Evolutionary conservation across 1,140 invertebrate genomes (phyloP).

Genomic region (Hypsibius dujardini): DNA sequence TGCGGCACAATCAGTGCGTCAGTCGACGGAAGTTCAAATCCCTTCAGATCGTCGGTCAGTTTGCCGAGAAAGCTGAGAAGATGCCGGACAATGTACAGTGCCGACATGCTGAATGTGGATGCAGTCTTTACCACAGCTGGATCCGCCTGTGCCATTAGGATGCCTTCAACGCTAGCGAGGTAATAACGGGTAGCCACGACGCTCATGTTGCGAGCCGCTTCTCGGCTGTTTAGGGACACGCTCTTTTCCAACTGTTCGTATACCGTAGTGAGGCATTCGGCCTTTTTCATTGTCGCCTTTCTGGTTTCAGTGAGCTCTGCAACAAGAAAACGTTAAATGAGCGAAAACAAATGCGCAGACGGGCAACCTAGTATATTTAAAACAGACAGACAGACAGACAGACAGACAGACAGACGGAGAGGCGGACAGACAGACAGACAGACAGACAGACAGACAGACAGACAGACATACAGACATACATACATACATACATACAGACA

Average conservation of each 20-base stretch:
- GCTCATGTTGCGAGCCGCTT: conserved; percentile 7
- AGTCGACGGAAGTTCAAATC: neutral
- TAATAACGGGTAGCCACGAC: neutral
- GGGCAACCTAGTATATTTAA: neutral
- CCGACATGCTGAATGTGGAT: neutral
- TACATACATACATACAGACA: too few species aligned
- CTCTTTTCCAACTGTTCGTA: conserved; percentile 8
- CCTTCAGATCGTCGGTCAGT: neutral
- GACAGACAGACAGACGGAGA: neutral
- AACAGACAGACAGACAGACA: neutral
- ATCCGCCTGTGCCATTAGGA: neutral
- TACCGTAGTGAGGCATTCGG: neutral
- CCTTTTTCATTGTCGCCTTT: neutral
- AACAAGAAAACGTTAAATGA: too few species aligned
- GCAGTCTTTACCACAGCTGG: neutral
- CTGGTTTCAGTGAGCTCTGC: conserved; percentile 1
- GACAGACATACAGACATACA: too few species aligned
- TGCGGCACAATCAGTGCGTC: neutral
- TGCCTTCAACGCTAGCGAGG: neutral
- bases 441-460: too few species aligned
- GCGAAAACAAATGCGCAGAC: too few species aligned
- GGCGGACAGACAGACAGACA: neutral
- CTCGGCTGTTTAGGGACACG: neutral
- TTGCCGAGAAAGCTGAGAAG: neutral
- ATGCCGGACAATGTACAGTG: neutral